These are phyloP conservation scores for Temnothorax ravouxi DNA, from an alignment of 2,888 invertebrate species.

Conservation along the genomic window DNA sequence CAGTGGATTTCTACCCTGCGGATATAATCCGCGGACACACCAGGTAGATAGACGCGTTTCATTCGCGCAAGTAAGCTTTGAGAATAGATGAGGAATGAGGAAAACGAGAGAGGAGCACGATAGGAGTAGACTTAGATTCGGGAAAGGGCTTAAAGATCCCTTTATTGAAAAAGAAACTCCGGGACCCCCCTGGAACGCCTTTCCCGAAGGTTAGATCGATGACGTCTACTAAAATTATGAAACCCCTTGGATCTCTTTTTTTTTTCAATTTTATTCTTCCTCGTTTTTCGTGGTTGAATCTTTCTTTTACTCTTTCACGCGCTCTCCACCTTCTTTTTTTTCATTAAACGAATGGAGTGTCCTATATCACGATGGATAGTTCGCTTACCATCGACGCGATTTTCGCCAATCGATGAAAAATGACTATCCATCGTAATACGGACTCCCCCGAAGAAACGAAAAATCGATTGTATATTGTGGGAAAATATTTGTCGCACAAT, in stretches of 20 bases:
- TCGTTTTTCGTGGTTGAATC: constrained; percentile 53
- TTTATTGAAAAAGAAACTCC: constrained; percentile 49
- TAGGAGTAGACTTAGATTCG: constrained; percentile 75
- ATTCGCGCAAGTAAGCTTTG: constrained; percentile 77
- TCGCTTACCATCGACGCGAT: constrained; percentile 59
- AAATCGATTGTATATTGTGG: constrained; percentile 51
- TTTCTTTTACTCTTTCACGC: constrained; percentile 20
- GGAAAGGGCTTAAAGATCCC: constrained; percentile 80
- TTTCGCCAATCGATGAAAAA: constrained; percentile 69
- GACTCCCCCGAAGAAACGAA: constrained; percentile 15
- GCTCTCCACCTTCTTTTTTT: neutral
- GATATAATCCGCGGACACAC: constrained; percentile 71
- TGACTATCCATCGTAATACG: constrained; percentile 61
- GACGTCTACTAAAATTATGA: constrained; percentile 80
- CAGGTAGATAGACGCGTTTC: constrained; percentile 75
- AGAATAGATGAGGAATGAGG: constrained; percentile 78
- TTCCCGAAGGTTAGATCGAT: constrained; percentile 73
- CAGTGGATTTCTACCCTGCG: constrained; percentile 67
- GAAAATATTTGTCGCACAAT: constrained; percentile 52
- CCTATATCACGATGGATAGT: constrained; percentile 26
- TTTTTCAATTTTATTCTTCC: constrained; percentile 48
- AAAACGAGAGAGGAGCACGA: constrained; percentile 65
- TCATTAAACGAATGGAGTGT: constrained; percentile 5
- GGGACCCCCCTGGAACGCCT: constrained; percentile 70
- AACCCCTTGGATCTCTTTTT: constrained; percentile 79